Base-by-base conservation (phyloP, 92 coral and sea anemone species). In the Desmophyllum pertusum region DNA sequence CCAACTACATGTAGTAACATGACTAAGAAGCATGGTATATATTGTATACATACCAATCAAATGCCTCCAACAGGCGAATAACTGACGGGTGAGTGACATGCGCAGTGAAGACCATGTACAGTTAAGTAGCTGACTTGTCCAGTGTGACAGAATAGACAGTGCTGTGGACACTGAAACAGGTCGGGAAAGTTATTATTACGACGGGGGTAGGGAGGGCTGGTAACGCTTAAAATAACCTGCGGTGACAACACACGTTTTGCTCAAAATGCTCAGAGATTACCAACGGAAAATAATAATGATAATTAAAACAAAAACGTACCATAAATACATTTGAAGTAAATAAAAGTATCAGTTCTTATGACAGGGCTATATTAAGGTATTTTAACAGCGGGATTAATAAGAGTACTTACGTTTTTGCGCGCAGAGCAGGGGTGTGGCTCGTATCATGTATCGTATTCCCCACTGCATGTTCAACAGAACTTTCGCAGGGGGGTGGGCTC, bases 41-140 rank as follows among this genome's bases (percentile, higher is more conserved):
- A 37, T 1, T 11, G 75, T 33, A 36, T 30, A 63, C 79, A 43
- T 76, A 96, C 98, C 98, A 77, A 93, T 88, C 41, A 96, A 87
- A 85, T 94, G 95, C 77, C 95, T 84, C 98, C 98, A 96, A 68
- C 93, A 93, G 45, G 94, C 90, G 25, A 92, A 88, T 38, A 93
- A 73, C 83, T 96, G 98, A 11, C 93, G 70, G 69, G 89, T 88
- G 69, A 96, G 66, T 63, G 93, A 92, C 57, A 91, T 86, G 77
- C 97, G 93, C 89, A 94, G 87, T 38, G 98, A 96, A 29, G 98
- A 91, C 98, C 98, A 96, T 23, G 98, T 96, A 65, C 98, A 90
- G 91, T 93, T 96, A 13, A 96, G 95, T 31, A 96, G 88, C 72
- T 95, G 89, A 35, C 94, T 94, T 84, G 95, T 94, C 93, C 98